Conservation (phyloP, 2,888 invertebrate genomes). For the Eumerus sabulonum region DNA sequence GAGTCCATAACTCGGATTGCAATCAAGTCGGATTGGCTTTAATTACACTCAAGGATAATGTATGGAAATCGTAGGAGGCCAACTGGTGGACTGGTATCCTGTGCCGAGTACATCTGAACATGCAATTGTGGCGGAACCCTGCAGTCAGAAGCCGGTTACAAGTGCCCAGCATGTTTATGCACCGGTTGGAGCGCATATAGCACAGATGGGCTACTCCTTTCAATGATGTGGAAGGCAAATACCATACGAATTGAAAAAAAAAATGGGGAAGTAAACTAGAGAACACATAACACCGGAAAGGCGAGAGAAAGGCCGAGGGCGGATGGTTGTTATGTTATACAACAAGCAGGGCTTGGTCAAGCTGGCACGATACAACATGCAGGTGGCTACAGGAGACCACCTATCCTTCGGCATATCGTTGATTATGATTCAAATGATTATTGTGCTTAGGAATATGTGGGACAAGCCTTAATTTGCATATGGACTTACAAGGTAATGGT, state of each 20-base stretch:
- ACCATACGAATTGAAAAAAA: no score
- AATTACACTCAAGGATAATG: constrained; percentile 58
- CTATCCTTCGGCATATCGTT: constrained; percentile 34
- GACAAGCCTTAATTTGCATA: constrained; percentile 46
- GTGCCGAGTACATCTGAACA: constrained; percentile 6
- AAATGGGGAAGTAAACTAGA: constrained; percentile 22
- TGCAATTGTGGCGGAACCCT: neutral
- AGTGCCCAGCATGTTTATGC: no score
- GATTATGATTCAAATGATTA: constrained; percentile 61
- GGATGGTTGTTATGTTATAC: constrained; percentile 35
- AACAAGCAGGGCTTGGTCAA: constrained; percentile 23
- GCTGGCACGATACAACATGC: neutral
- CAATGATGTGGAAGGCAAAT: constrained; percentile 58
- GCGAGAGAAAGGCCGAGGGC: neutral
- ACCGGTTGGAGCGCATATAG: neutral
- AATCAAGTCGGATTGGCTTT: constrained; percentile 60
- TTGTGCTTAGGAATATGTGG: constrained; percentile 44
- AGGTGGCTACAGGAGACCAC: neutral
- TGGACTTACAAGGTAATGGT: constrained; percentile 9
- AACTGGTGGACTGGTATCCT: no score
- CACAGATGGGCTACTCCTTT: constrained; percentile 45
- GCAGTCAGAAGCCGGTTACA: no score
- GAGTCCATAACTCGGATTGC: neutral
- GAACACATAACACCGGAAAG: no score
- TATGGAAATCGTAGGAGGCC: constrained; percentile 56